A percentile compares a stretch with the other conserved stretches of the same genome.
phyloP scores from a whole-genome alignment of 2,113 vertebrate genomes.

The Procavia capensis region DNA sequence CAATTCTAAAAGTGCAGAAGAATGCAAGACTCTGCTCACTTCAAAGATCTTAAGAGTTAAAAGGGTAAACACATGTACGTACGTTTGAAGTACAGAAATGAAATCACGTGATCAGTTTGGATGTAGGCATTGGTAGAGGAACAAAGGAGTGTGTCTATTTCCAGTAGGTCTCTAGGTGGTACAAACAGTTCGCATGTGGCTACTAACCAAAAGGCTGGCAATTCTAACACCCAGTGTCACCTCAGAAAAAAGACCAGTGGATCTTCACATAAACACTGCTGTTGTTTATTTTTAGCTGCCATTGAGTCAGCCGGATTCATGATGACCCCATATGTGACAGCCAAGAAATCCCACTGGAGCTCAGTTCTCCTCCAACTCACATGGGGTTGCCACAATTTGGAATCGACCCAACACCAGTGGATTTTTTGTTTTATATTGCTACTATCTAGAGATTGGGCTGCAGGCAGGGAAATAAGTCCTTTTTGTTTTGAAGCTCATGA shows the following conservation, averaged over 20 bases:
- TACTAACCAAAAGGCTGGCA: background rate
- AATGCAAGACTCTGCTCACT: background rate
- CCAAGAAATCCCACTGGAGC: background rate
- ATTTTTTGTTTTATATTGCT: background rate
- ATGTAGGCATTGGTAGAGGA: background rate
- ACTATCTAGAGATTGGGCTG: background rate
- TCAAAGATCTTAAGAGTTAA: background rate
- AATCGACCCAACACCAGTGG: background rate
- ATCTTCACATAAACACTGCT: background rate
- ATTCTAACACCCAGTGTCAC: background rate
- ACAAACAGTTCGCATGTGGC: background rate
- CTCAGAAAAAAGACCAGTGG: background rate
- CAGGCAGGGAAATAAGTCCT: background rate
- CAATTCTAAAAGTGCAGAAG: background rate
- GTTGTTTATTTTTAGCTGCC: background rate
- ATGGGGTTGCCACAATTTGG: background rate
- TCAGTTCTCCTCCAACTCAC: background rate
- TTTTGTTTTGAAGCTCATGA: background rate
- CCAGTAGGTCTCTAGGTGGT: background rate
- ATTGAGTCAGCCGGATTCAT: background rate
- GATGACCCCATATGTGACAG: background rate
- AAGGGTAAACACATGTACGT: background rate
- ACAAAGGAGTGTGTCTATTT: background rate
- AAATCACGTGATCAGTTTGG: background rate
- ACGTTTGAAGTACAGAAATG: background rate